Evolutionary conservation across 2,797 vertebrate genomes (phyloP), one percentile per base, ranked within the genome.

Genomic region (Rhynchotus rufescens): DNA sequence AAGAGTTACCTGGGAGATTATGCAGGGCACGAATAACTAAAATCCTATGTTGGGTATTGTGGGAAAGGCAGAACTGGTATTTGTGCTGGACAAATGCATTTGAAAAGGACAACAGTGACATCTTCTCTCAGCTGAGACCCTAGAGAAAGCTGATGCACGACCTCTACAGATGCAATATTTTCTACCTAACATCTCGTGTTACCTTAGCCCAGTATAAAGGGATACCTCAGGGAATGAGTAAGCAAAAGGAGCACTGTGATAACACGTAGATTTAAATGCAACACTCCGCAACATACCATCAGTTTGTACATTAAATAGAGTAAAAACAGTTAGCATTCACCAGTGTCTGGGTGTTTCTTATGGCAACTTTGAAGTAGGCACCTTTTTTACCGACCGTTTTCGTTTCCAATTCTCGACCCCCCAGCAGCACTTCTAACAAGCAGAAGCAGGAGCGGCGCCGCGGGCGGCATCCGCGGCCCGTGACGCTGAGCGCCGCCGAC

Each of bases 261-360:
- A 94, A 73, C 94, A 94, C 10, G 42, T 32, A 92, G 62, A 82
- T 84, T 83, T 79, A 91, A 96, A 94, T n/a, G 91, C 88, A 96
- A 89, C 80, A 88, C 86, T 96, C 97, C 93, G 95, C 96, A 97
- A 96, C 45, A 4, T 61, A 93, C 82, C 95, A 97, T 90, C 93
- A 80, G 79, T 95, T 97, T 97, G 85, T 96, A 97, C 95, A 97
- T 96, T 96, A 97, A 97, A 97, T 93, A 97, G 52, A 95, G 57
- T 74, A 94, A 95, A 94, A 90, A 82, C 40, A 12, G 92, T 90
- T 93, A 76, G 89, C 72, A 88, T 91, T 96, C 74, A 91, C 90
- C 90, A 95, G 93, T 59, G 83, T 97, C 93, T 74, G 64, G 44
- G 74, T 84, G 60, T 68, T 80, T 94, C 80, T 88, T 82, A 75